A percentile compares a stretch with the other conserved stretches of the same genome.
Conservation (phyloP, 2,113 vertebrate genomes). For the Ceyx melanurus region DNA sequence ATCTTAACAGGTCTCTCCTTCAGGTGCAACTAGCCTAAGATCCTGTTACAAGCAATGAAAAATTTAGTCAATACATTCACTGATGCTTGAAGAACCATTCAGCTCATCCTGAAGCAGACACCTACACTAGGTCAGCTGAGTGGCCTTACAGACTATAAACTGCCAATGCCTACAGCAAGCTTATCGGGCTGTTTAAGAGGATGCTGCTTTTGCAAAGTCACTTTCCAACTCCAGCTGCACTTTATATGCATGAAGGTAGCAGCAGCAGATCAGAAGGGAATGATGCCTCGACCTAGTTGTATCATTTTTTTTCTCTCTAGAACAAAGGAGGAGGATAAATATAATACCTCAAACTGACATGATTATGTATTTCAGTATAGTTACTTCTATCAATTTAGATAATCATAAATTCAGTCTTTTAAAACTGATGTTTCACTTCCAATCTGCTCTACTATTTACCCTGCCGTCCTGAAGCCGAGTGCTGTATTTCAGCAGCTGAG, state of each 20-base stretch:
- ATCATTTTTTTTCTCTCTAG: not conserved
- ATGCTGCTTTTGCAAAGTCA: not conserved
- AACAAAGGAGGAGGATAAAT: not conserved
- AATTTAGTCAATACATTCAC: not conserved
- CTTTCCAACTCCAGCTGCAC: not conserved
- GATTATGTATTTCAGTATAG: not conserved
- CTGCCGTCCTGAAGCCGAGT: not conserved
- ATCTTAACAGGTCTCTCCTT: not conserved
- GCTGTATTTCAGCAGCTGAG: not conserved
- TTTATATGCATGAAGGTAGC: not conserved
- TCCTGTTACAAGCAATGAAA: not conserved
- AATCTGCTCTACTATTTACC: not conserved
- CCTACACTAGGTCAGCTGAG: not conserved
- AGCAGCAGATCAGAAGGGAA: not conserved
- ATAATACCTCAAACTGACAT: not conserved
- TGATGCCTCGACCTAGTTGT: not conserved
- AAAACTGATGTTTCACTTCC: not conserved
- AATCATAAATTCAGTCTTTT: not conserved
- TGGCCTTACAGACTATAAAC: not conserved
- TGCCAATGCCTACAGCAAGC: not conserved
- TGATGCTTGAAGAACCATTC: not conserved
- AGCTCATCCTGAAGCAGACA: not conserved
- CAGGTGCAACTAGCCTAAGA: not conserved
- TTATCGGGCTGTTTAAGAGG: not conserved
- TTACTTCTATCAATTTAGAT: not conserved